Percentiles rank a stretch among this genome's conserved stretches.
phyloP scores from a whole-genome alignment of 2,888 invertebrate genomes.

The Tuberolachnus salignus region DNA sequence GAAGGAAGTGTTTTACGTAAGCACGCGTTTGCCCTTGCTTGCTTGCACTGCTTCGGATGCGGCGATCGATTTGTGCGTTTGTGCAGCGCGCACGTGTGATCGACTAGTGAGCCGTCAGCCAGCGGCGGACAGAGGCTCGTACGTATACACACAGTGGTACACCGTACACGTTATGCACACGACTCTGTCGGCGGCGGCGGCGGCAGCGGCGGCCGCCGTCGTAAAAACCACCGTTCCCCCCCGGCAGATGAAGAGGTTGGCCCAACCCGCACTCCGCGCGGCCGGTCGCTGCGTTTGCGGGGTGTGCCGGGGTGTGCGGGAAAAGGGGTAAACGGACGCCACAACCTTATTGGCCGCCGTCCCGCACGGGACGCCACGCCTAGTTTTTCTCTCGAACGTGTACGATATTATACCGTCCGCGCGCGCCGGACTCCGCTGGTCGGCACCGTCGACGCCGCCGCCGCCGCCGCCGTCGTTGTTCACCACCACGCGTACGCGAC shows the following conservation, averaged over 20 bases:
- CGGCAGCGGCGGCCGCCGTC: background rate
- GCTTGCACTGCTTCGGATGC: background rate
- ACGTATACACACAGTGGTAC: background rate
- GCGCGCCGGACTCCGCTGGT: background rate
- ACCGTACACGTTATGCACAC: background rate
- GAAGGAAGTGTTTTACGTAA: background rate
- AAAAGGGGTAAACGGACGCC: background rate
- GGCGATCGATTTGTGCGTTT: background rate
- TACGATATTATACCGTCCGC: no score
- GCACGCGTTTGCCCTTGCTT: background rate
- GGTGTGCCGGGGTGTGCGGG: background rate
- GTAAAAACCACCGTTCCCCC: conserved; percentile 25
- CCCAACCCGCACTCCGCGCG: no score
- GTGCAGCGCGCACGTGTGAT: conserved; percentile 15
- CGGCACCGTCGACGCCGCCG: background rate
- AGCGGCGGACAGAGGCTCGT: background rate
- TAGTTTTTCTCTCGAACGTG: background rate
- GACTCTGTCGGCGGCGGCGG: background rate
- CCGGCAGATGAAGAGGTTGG: conserved; percentile 12
- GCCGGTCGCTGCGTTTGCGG: background rate
- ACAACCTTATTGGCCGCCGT: conserved; percentile 45
- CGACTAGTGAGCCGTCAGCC: conserved; percentile 8
- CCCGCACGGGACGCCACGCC: conserved; percentile 30
- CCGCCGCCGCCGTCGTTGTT: background rate
- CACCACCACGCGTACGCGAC: background rate